A percentile compares a stretch with the other conserved stretches of the same genome.
Conservation (phyloP, 2,797 vertebrate genomes). For the Mus spretus region DNA sequence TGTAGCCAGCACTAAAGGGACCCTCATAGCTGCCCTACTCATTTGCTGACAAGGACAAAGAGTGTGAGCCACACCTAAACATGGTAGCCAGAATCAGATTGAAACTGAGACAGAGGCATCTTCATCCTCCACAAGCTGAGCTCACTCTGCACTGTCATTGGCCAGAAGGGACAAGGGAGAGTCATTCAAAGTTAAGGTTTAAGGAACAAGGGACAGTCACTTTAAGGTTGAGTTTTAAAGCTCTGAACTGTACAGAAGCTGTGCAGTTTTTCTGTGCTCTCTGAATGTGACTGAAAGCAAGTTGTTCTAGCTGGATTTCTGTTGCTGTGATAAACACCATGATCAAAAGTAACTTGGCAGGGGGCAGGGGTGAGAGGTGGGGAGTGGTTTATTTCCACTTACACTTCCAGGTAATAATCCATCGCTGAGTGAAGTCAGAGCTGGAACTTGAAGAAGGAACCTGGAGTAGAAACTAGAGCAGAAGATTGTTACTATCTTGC, state of each 20-base stretch:
- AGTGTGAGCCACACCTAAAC: background rate
- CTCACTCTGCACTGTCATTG: rapidly evolving
- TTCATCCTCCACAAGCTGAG: background rate
- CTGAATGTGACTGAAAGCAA: background rate
- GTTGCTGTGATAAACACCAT: background rate
- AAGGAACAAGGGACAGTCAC: background rate
- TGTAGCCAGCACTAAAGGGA: background rate
- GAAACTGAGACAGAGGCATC: background rate
- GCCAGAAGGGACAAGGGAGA: background rate
- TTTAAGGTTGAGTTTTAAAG: background rate
- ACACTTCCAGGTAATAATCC: background rate
- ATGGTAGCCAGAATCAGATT: background rate
- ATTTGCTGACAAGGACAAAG: background rate
- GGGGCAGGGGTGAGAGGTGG: background rate
- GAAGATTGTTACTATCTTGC: too few relatives aligned
- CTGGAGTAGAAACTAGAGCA: background rate
- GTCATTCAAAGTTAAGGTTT: background rate
- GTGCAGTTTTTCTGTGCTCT: background rate
- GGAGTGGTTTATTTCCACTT: background rate
- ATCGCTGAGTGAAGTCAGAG: background rate
- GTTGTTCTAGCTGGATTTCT: background rate
- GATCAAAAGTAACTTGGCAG: background rate
- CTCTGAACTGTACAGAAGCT: background rate
- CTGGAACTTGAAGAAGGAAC: background rate
- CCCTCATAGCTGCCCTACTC: background rate